phyloP scores from a whole-genome alignment of 2,888 invertebrate genomes.

The Torymus texanus region DNA sequence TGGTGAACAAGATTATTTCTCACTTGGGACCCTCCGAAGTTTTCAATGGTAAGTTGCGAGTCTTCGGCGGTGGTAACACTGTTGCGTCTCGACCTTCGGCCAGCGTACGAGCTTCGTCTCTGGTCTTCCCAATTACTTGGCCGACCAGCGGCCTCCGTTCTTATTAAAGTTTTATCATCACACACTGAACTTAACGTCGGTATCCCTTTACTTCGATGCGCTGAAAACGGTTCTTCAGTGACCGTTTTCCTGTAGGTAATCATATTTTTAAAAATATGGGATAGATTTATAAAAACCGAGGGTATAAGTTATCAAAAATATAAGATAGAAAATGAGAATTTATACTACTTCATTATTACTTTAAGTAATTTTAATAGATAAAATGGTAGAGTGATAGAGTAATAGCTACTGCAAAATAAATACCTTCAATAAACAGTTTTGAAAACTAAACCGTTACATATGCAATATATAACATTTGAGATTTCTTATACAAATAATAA shows the following conservation, averaged over 20 bases:
- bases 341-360: too few species aligned
- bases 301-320: too few species aligned
- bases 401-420: too few species aligned
- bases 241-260: conserved; percentile 69
- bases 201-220: conserved; percentile 86
- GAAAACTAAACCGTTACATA: too few species aligned
- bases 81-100: conserved; percentile 88
- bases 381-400: too few species aligned
- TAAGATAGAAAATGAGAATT: too few species aligned
- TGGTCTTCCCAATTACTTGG: conserved; percentile 90
- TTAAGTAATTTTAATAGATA: too few species aligned
- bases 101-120: conserved; percentile 85
- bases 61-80: conserved; percentile 87
- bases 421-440: too few species aligned
- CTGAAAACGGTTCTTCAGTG: conserved; percentile 85
- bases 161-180: conserved; percentile 77
- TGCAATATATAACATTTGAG: too few species aligned
- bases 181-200: conserved; percentile 84
- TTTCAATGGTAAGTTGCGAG: conserved; percentile 92
- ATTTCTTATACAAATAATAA: too few species aligned
- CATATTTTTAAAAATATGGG: neutral
- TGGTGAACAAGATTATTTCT: conserved; percentile 58
- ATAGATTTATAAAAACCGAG: too few species aligned
- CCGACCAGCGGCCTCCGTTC: conserved; percentile 84
- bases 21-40: conserved; percentile 91